These are phyloP conservation scores for Rhimphoctona megacephalus DNA, from an alignment of 2,888 invertebrate genomes.

Conservation along the genomic window DNA sequence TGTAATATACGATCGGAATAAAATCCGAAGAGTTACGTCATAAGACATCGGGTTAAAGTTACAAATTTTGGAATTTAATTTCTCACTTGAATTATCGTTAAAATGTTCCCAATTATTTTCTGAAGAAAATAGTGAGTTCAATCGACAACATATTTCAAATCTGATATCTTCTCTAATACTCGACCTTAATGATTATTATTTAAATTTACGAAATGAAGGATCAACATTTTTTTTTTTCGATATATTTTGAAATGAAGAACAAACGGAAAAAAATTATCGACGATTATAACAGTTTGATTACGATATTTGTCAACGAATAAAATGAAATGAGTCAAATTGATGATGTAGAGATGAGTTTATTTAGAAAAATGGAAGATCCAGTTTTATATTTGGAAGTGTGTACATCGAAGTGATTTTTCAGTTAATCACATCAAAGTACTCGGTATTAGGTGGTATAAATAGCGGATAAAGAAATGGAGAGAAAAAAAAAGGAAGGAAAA, in stretches of 20 bases:
- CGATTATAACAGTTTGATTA: background rate
- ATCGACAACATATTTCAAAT: too few relatives aligned
- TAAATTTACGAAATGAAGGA: background rate
- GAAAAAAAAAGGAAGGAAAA: slow-evolving; percentile 26
- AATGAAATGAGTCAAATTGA: background rate
- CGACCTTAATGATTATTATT: background rate
- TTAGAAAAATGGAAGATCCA: background rate
- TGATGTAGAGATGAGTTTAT: background rate
- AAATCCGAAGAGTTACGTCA: too few relatives aligned
- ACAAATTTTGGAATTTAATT: too few relatives aligned
- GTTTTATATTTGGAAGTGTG: background rate
- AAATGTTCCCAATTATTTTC: too few relatives aligned
- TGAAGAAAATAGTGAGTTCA: too few relatives aligned
- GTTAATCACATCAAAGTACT: slow-evolving; percentile 27
- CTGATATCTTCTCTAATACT: too few relatives aligned
- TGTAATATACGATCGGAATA: too few relatives aligned
- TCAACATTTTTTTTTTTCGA: background rate
- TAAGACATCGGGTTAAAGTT: too few relatives aligned
- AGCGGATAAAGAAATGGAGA: slow-evolving; percentile 23
- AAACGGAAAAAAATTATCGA: background rate
- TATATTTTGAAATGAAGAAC: background rate
- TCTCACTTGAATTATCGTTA: too few relatives aligned
- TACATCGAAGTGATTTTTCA: slow-evolving; percentile 7
- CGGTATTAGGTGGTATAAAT: slow-evolving; percentile 38
- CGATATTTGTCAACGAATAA: background rate